These are phyloP conservation scores for Limnephilus marmoratus DNA, from an alignment of 2,888 invertebrate genomes.

Conservation along the genomic window DNA sequence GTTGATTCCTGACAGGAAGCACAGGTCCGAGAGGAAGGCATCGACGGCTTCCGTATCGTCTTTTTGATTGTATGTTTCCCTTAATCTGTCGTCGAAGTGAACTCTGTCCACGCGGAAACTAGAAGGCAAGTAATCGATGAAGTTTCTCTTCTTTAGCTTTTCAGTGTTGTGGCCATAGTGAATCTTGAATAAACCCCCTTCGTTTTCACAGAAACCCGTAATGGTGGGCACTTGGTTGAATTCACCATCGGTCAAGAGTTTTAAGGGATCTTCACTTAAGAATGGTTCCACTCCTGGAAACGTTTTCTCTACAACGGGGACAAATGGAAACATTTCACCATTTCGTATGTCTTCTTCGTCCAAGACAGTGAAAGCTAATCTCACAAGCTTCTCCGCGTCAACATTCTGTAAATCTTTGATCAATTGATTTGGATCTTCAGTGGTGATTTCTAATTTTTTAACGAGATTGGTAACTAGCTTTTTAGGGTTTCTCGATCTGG, in stretches of 20 bases:
- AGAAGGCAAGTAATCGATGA: constrained; percentile 71
- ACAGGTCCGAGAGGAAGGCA: constrained; percentile 70
- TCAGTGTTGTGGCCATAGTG: constrained; percentile 70
- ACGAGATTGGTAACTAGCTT: constrained; percentile 69
- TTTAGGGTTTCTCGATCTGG: constrained; percentile 73
- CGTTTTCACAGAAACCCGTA: constrained; percentile 77
- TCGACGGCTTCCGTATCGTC: constrained; percentile 67
- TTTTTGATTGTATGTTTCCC: constrained; percentile 66
- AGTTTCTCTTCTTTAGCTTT: constrained; percentile 73
- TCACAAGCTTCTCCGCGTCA: constrained; percentile 47
- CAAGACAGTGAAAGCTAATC: neutral
- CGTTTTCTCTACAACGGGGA: constrained; percentile 70
- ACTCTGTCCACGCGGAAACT: constrained; percentile 72
- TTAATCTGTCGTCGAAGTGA: constrained; percentile 28
- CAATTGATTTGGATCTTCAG: constrained; percentile 69
- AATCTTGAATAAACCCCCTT: constrained; percentile 75
- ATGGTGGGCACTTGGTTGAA: constrained; percentile 75
- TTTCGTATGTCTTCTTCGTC: constrained; percentile 47
- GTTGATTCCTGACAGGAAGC: constrained; percentile 69
- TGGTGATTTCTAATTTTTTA: constrained; percentile 69
- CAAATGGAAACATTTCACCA: constrained; percentile 70
- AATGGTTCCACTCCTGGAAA: constrained; percentile 73
- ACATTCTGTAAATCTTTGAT: constrained; percentile 68
- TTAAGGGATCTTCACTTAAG: constrained; percentile 73
- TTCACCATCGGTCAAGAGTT: constrained; percentile 71